Evolutionary conservation across 2,888 invertebrate genomes (phyloP), one percentile per base, ranked within the genome.

Genomic region (Agriopis leucophaearia): DNA sequence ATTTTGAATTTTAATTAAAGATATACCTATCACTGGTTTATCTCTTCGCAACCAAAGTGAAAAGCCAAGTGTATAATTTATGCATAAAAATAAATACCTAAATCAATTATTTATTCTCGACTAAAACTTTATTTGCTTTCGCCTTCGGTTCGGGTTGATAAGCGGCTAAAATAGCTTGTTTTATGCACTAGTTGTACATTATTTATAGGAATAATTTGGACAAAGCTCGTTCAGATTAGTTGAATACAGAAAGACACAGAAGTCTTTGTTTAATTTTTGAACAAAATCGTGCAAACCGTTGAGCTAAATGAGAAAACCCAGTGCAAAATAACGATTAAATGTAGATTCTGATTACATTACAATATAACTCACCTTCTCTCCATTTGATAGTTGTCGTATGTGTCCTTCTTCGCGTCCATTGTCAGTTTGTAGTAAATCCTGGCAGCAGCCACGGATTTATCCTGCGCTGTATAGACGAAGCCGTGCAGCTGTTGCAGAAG

Each of bases 371-470:
- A 92, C 93, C 92, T 88, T 66, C 88, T 88, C 67, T 92, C 88
- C 63, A 91, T 70, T 64, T 87, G 88, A 70, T 84, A 86, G 1
- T 82, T 85, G 0, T 90, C 90, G 38, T 69, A 77, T 15, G 71
- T 55, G 0, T 89, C 89, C 66, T 81, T 81, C 73, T 88, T 88
- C n/a, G 83, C 72, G 59, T 90, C 90, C 78, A 82, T 84, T 9
- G 89, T 87, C n/a, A 92, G 86, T 71, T 92, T 92, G 87, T 93
- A 91, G 80, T 88, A 92, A 6, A 92, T 87, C 72, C 86, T 81
- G 2, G 91, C 90, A 16, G 90, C 89, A 0, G 87, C 86, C 15
- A 88, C 87, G 0, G 92, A 90, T 70, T 84, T 81, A 73, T 92
- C 92, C 76, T 91, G 90, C 0, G 89, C 84, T 0, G 90, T 84